A percentile compares a stretch with the other conserved stretches of the same genome.
Evolutionary conservation across 1,140 invertebrate genomes (phyloP).

Genomic region (Drosophila takahashii): DNA sequence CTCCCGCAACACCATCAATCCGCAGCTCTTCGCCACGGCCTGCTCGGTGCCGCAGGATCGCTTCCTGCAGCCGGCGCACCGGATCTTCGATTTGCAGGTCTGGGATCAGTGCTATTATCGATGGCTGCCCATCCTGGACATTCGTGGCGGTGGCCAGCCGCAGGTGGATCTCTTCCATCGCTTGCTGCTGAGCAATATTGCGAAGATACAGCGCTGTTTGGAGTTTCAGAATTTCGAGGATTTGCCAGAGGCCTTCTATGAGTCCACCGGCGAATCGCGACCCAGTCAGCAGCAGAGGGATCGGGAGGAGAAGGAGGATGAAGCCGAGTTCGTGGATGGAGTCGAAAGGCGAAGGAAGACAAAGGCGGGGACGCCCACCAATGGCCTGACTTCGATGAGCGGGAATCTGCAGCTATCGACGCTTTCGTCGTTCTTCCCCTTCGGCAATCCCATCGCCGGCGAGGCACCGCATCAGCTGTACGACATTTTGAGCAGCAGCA

Average conservation of each 20-base stretch:
- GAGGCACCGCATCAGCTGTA: slow-evolving; percentile 79
- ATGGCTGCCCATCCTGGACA: slow-evolving; percentile 93
- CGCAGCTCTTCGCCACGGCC: slow-evolving; percentile 77
- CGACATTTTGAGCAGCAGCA: slow-evolving; percentile 78
- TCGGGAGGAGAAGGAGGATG: slow-evolving; percentile 6
- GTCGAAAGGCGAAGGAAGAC: slow-evolving; percentile 70
- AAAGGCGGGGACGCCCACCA: slow-evolving; percentile 28
- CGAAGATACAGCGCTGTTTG: slow-evolving; percentile 85
- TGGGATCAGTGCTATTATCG: slow-evolving; percentile 96
- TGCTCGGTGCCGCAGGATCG: slow-evolving; percentile 75
- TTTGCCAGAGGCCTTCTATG: slow-evolving; percentile 73
- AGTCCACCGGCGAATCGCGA: slow-evolving; percentile 46
- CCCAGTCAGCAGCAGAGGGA: slow-evolving; percentile 16
- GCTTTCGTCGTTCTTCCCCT: slow-evolving; percentile 86
- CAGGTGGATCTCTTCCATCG: slow-evolving; percentile 88
- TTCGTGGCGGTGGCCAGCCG: slow-evolving; percentile 90
- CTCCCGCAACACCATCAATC: slow-evolving; percentile 68
- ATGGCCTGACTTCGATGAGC: slow-evolving; percentile 49
- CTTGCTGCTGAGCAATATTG: slow-evolving; percentile 86
- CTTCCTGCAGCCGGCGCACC: slow-evolving; percentile 85
- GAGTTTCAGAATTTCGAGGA: slow-evolving; percentile 76
- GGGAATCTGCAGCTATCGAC: slow-evolving; percentile 54
- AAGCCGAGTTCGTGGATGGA: slow-evolving; percentile 71
- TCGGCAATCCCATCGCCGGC: slow-evolving; percentile 78
- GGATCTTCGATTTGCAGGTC: slow-evolving; percentile 88